Evolutionary conservation across 2,888 invertebrate species (phyloP), one percentile per base, ranked within the genome.

Genomic region (Pheosia tremula): DNA sequence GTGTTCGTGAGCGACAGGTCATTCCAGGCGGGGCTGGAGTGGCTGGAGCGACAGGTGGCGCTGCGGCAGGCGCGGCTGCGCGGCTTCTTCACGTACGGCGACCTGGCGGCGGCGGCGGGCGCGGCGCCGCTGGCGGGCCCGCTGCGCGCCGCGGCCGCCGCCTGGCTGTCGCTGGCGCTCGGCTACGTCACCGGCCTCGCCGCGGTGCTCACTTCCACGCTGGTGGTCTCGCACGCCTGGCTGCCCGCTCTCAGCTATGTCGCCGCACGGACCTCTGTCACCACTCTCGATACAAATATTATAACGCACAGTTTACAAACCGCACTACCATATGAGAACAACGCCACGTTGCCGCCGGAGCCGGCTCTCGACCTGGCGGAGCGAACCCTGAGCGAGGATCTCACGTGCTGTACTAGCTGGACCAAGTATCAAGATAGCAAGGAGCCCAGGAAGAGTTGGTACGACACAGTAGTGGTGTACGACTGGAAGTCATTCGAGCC

Each of bases 11-110:
- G 95, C 75, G 95, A 96, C 69, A 91, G 95, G 74, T 95, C 96
- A 60, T 98, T 98, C 87, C 96, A 97, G 90, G 88, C 94, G 55
- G 96, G 97, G 68, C 87, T 98, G 60, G 83, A 90, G 58, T 94
- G 95, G 86, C 89, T 98, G 63, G 98, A 98, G 88, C 94, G 93
- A 65, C 94, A 94, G 60, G 91, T 98, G 72, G 98, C 98, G 5
- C 91, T 95, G 71, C 95, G 95, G 76, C 96, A 98, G 90, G 97
- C 96, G 11, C 87, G 87, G 45, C 90, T 94, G 68, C 95, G 97
- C 38, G 98, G 97, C 1, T 97, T 97, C 96, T 96, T 96, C 80
- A 97, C 98, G 0, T 98, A 98, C 82, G 94, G 96, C 0, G 98
- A 98, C 91, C 89, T 98, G 60, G 89, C 94, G 94, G 66, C 77